phyloP scores from a whole-genome alignment of 2,888 invertebrate species.

The Heliconius erato region DNA sequence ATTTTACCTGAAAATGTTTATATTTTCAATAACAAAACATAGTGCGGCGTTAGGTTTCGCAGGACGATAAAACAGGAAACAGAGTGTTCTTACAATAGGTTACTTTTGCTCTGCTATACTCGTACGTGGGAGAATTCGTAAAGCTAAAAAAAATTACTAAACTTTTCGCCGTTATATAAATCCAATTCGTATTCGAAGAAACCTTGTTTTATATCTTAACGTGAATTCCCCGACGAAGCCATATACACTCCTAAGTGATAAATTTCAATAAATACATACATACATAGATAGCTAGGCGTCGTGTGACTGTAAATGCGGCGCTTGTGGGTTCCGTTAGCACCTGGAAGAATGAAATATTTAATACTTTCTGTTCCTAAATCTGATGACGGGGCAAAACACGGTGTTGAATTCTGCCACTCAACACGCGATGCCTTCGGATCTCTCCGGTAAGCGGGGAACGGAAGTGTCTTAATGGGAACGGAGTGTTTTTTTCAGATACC shows the following conservation, averaged over 20 bases:
- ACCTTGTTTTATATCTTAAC: slow-evolving; percentile 1
- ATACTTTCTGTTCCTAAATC: no score
- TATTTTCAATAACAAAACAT: neutral
- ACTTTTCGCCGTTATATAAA: neutral
- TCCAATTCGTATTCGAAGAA: slow-evolving; percentile 5
- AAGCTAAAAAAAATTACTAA: neutral
- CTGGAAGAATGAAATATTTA: no score
- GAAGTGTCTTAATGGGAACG: no score
- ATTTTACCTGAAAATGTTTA: neutral
- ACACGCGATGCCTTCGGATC: no score
- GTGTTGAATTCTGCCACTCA: no score
- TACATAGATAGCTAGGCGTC: no score
- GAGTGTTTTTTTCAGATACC: no score
- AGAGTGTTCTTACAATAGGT: neutral
- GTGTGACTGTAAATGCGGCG: no score
- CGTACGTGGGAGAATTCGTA: neutral
- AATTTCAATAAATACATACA: neutral
- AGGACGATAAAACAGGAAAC: neutral
- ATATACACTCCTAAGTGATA: neutral
- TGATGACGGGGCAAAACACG: no score
- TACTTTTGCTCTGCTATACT: neutral
- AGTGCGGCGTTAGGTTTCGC: neutral
- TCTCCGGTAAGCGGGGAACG: no score
- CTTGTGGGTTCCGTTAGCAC: no score
- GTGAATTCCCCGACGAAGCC: slow-evolving; percentile 25